Evolutionary conservation across 1,140 invertebrate species (phyloP).

Genomic region (Hycleus phaleratus): DNA sequence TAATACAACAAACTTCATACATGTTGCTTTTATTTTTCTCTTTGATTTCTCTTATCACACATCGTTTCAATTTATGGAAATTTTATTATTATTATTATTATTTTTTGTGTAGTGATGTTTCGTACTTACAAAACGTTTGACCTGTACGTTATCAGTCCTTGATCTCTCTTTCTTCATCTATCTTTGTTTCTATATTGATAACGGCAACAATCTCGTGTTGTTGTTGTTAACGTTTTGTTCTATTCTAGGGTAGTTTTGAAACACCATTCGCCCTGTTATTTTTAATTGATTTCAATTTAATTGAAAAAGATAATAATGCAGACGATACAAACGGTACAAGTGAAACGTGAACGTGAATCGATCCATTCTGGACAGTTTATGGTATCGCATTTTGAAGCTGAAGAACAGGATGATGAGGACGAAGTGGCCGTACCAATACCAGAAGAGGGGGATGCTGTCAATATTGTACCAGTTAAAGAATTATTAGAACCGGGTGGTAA

Average conservation of each 20-base stretch:
- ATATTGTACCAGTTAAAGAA: constrained; percentile 23
- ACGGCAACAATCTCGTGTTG: constrained; percentile 11
- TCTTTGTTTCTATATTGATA: constrained; percentile 20
- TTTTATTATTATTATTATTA: constrained; percentile 22
- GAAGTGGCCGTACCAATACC: constrained; percentile 68
- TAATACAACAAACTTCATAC: constrained; percentile 15
- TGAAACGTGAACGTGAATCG: constrained; percentile 49
- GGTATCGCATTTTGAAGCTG: constrained; percentile 93
- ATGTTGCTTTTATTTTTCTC: constrained; percentile 5
- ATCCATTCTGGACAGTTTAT: constrained; percentile 98
- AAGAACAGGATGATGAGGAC: constrained; percentile 82
- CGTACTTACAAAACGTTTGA: constrained; percentile 27
- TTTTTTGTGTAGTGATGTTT: constrained; percentile 19
- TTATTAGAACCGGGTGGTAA: constrained; percentile 8
- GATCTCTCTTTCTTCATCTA: constrained; percentile 29
- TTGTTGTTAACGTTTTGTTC: too few species aligned
- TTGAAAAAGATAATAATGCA: too few species aligned
- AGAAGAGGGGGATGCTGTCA: constrained; percentile 45
- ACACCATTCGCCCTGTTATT: too few species aligned
- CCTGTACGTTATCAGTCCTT: constrained; percentile 41
- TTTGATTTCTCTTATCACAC: constrained; percentile 1
- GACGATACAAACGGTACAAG: background rate
- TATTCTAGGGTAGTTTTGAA: too few species aligned
- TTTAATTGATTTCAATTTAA: too few species aligned
- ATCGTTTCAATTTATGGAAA: constrained; percentile 33